Evolutionary conservation across 2,888 invertebrate genomes (phyloP).

Genomic region (Volucella zonaria): DNA sequence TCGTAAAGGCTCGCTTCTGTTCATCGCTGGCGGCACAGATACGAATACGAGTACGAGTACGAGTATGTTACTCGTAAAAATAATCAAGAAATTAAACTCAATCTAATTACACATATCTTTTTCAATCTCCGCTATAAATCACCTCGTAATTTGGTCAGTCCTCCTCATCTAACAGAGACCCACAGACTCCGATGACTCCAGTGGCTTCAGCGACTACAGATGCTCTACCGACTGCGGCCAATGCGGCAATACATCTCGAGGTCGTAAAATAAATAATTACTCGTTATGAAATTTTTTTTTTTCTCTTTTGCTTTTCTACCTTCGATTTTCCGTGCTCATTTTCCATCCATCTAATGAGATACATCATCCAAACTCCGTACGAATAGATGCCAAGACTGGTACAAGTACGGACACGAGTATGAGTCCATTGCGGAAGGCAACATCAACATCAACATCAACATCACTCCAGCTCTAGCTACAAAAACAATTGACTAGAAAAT

Average conservation of each 20-base stretch:
- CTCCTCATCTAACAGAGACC: background rate
- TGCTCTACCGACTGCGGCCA: background rate
- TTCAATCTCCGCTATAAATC: background rate
- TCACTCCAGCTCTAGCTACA: background rate
- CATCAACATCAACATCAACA: background rate
- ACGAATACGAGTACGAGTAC: too few relatives aligned
- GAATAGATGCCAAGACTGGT: background rate
- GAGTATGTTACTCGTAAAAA: too few relatives aligned
- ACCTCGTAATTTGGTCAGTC: conserved; percentile 1
- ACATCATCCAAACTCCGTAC: conserved; percentile 1
- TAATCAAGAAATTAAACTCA: conserved; percentile 4
- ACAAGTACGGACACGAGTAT: background rate
- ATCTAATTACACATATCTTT: conserved; percentile 3
- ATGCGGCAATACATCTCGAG: conserved; percentile 25
- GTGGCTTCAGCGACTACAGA: too few relatives aligned
- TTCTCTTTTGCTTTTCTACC: background rate
- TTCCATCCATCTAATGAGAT: conserved; percentile 50
- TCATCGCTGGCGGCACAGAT: too few relatives aligned
- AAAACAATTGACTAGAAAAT: conserved; percentile 40
- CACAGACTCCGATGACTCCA: too few relatives aligned
- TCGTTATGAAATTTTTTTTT: conserved; percentile 62
- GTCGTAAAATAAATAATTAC: conserved; percentile 68
- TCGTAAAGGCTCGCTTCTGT: too few relatives aligned
- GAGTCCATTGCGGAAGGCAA: conserved; percentile 44
- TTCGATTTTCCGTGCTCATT: conserved; percentile 54